These are phyloP conservation scores for Frieseomelitta varia DNA, from an alignment of 1,140 invertebrate genomes.

Conservation along the genomic window DNA sequence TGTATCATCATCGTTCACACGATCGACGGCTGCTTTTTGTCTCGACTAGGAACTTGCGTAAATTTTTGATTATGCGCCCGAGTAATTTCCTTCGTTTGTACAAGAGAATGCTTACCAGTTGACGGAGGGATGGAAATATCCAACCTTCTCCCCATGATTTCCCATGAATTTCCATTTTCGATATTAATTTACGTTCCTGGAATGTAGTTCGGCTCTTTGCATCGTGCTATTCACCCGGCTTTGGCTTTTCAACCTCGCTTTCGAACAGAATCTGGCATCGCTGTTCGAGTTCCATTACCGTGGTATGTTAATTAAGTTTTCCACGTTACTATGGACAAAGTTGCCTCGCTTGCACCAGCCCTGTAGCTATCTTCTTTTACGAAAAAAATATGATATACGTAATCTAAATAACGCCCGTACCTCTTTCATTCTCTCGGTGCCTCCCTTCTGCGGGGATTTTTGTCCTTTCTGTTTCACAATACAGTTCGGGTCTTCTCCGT, in stretches of 20 bases:
- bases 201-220: background rate
- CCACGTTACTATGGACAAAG: background rate
- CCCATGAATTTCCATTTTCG: conserved; percentile 15
- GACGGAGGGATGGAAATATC: background rate
- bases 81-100: too few relatives aligned
- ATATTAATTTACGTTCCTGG: background rate
- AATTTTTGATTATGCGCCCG: background rate
- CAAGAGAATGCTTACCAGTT: background rate
- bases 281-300: conserved; percentile 16
- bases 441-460: background rate
- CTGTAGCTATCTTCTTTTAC: background rate
- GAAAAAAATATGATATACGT: background rate
- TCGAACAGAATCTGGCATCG: background rate
- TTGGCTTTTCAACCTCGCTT: conserved; percentile 10
- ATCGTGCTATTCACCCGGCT: background rate
- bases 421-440: background rate
- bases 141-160: too few relatives aligned
- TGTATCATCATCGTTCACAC: background rate
- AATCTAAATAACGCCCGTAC: background rate
- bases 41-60: too few relatives aligned
- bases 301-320: conserved; percentile 18
- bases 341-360: too few relatives aligned
- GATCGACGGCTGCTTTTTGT: background rate
- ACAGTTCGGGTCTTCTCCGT: too few relatives aligned
- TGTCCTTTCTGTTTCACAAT: background rate